These are phyloP conservation scores for Brachymystax lenok DNA, from an alignment of 2,797 vertebrate genomes.

Conservation along the genomic window DNA sequence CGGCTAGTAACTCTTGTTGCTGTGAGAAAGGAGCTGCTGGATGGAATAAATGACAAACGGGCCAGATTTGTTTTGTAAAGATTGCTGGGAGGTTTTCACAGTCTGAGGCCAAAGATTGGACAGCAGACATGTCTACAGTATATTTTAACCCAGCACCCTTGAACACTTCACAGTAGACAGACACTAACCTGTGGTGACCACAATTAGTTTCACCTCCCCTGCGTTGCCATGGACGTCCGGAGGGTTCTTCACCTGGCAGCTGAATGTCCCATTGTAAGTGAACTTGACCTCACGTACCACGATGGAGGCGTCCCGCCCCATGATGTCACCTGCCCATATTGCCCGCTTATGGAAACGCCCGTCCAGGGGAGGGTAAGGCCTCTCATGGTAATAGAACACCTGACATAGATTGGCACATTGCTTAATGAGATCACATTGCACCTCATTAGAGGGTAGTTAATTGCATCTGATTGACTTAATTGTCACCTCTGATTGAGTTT, in stretches of 20 bases:
- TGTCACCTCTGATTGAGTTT: too few relatives aligned
- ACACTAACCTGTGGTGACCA: neutral
- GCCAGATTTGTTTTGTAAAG: constrained; percentile 18
- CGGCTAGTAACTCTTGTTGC: neutral
- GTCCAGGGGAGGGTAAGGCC: constrained; percentile 63
- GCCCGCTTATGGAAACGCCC: constrained; percentile 83
- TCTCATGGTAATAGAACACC: constrained; percentile 85
- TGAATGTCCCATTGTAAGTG: constrained; percentile 88
- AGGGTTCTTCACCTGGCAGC: constrained; percentile 89
- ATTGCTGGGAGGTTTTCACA: constrained; percentile 29
- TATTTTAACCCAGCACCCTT: neutral
- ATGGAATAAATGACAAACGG: too few relatives aligned
- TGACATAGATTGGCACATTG: constrained; percentile 41
- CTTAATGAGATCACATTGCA: neutral
- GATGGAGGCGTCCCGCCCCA: constrained; percentile 84
- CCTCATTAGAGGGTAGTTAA: neutral
- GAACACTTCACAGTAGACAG: neutral
- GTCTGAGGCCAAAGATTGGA: constrained; percentile 20
- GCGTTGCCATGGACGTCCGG: neutral
- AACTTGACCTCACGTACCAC: constrained; percentile 82
- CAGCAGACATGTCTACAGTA: neutral
- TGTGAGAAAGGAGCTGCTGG: neutral
- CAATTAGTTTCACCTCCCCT: constrained; percentile 1
- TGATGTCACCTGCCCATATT: constrained; percentile 84
- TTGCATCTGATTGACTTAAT: too few relatives aligned